phyloP scores from a whole-genome alignment of 2,888 invertebrate genomes.

The Yponomeuta plumbellus region DNA sequence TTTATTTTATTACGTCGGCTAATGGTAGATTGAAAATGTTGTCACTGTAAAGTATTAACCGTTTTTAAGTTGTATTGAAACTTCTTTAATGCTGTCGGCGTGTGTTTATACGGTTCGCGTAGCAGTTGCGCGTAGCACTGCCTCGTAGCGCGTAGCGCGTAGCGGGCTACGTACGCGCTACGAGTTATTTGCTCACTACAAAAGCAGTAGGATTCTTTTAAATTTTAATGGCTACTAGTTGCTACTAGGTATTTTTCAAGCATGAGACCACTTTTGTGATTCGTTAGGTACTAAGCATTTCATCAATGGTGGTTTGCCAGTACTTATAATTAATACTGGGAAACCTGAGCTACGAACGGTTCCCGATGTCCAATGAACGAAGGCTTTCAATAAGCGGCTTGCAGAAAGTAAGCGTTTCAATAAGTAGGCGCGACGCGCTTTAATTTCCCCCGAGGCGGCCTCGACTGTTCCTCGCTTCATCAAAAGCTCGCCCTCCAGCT shows the following conservation, averaged over 20 bases:
- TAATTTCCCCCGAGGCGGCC: not conserved
- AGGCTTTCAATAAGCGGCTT: not conserved
- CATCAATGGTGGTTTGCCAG: not conserved
- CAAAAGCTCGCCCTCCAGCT: too few species aligned
- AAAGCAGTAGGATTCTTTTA: too few species aligned
- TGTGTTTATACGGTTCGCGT: too few species aligned
- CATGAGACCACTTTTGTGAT: too few species aligned
- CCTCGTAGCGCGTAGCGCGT: not conserved
- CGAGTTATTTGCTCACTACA: too few species aligned
- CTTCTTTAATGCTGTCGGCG: too few species aligned
- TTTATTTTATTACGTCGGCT: not conserved
- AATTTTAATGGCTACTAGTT: too few species aligned
- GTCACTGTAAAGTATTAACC: not conserved
- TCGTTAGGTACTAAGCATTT: not conserved
- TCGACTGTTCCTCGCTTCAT: not conserved
- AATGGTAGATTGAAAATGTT: not conserved
- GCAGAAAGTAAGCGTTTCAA: slow-evolving; percentile 3
- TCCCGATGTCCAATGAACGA: not conserved
- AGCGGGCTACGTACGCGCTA: not conserved
- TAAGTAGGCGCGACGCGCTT: not conserved
- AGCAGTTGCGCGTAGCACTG: not conserved
- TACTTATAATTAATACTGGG: not conserved
- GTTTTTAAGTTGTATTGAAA: not conserved
- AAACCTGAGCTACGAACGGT: not conserved
- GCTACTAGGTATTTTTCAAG: too few species aligned